These are phyloP conservation scores for Drosophila orosa DNA, from an alignment of 1,140 invertebrate species.

Conservation along the genomic window DNA sequence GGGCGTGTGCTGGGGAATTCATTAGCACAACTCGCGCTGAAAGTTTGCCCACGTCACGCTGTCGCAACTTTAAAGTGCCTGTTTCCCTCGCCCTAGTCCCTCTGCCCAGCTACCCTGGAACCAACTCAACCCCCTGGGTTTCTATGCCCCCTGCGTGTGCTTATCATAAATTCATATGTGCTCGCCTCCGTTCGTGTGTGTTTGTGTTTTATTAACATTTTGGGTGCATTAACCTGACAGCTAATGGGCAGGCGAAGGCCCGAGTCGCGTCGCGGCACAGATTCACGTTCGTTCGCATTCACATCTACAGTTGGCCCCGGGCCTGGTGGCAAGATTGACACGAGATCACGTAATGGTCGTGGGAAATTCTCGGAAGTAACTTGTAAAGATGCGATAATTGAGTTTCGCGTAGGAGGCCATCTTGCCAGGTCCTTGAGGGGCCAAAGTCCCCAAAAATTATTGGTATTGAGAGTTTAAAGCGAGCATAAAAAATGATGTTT, in stretches of 20 bases:
- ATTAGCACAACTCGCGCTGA: slow-evolving; percentile 72
- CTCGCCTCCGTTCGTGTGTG: slow-evolving; percentile 22
- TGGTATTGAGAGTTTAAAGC: slow-evolving; percentile 5
- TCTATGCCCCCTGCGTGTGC: slow-evolving; percentile 66
- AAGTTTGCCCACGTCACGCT: slow-evolving; percentile 62
- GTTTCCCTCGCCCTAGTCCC: not conserved
- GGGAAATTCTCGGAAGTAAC: slow-evolving; percentile 44
- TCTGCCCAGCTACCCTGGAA: too few species aligned
- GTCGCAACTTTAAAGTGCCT: slow-evolving; percentile 70
- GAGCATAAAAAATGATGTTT: not conserved
- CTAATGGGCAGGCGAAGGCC: slow-evolving; percentile 48
- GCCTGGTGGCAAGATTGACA: slow-evolving; percentile 31
- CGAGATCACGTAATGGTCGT: slow-evolving; percentile 45
- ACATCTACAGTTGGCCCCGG: slow-evolving; percentile 22
- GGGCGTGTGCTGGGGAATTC: slow-evolving; percentile 70
- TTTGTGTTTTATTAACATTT: slow-evolving; percentile 76
- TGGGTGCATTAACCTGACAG: slow-evolving; percentile 78
- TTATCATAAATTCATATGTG: slow-evolving; percentile 80
- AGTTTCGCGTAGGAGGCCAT: slow-evolving; percentile 27
- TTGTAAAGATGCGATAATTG: slow-evolving; percentile 48
- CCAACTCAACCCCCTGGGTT: not conserved
- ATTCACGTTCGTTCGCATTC: slow-evolving; percentile 30
- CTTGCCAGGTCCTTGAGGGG: slow-evolving; percentile 12
- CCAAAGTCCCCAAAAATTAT: slow-evolving; percentile 21
- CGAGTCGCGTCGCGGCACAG: slow-evolving; percentile 23